Evolutionary conservation across 2,888 invertebrate genomes (phyloP), one percentile per base, ranked within the genome.

Genomic region (Meteorus cinctellus): DNA sequence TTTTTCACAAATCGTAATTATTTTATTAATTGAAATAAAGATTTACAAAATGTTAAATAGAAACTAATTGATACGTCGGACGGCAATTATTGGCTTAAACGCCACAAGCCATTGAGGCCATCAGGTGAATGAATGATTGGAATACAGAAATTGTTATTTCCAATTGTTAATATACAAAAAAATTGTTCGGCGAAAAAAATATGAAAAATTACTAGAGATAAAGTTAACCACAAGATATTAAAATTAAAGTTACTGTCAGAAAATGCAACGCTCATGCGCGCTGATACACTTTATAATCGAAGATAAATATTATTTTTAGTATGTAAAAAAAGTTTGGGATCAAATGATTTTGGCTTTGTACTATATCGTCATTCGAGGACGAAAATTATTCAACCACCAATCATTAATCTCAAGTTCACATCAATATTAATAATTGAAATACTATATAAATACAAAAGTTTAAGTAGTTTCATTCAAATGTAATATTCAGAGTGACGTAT

Each of bases 21-120:
- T 72, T 80, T 80, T 77, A 81, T 78, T 79, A 24, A 75, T 74
- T 71, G 76, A 81, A 80, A 74, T 78, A 80, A 78, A 82, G 77
- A 75, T 70, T 69, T 84, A 84, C 81, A 84, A 82, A 82, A 82
- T 59, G 80, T 78, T 76, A 79, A 82, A 76, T 79, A 78, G 65
- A 75, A 63, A 70, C 36, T 59, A 34, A 55, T 55, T 55, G 27
- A 55, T 69, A 71, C 79, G 80, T 77, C 82, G 83, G 85, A 86
- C 85, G 85, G 84, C 79, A 73, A 77, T 73, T 55, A 77, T 82
- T 68, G 70, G 76, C 72, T 41, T 12, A 62, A 65, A 14, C 62
- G 55, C 36, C 29, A 55, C 29, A 31, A 27, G 2, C 6, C 27
- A 73, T 63, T 72, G 29, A 41, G 62, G 31, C 60, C 45, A 65